Evolutionary conservation across 2,888 invertebrate genomes (phyloP), one percentile per base, ranked within the genome.

Genomic region (Ennomos erosarius): DNA sequence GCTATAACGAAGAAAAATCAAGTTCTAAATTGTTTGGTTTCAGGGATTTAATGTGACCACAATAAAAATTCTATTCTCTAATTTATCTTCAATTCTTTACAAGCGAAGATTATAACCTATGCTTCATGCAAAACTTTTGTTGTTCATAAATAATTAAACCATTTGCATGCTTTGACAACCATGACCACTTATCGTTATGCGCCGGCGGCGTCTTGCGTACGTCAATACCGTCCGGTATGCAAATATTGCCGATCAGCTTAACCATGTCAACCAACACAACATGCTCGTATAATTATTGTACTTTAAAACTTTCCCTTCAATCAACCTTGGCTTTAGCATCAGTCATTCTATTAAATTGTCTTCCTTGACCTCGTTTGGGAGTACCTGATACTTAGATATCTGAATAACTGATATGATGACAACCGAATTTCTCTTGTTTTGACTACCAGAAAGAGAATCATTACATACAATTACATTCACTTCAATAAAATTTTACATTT

Each of bases 211-310:
- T 59, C 73, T 68, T 59, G 53, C 69, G 49, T 55, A 61, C 73
- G 71, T 74, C 78, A 78, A 74, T 78, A 76, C 71, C 76, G 73
- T 61, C 79, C 63, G 64, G 79, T 82, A 83, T 84, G 83, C 78
- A 76, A 83, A 83, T 83, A 70, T 55, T 69, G 68, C 74, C 71
- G 71, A 71, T 74, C 70, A 69, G 76, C 75, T 75, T 74, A 75
- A 72, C 59, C 63, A 70, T 74, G 73, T 71, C 73, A 70, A 74
- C 69, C 74, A 67, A 57, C 47, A 54, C 51, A 50, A 26, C 26
- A 6, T 26, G 5, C 26, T 26, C 46, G 45, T 55, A 48, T 63
- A 59, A 52, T 50, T 53, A 52, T 50, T 53, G 53, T 49, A 13
- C 53, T 16, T 58, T 50, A 11, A 42, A 44, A 60, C 59, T 60